Evolutionary conservation across 2,888 invertebrate species (phyloP), one percentile per base, ranked within the genome.

Genomic region (Noctua pronuba): DNA sequence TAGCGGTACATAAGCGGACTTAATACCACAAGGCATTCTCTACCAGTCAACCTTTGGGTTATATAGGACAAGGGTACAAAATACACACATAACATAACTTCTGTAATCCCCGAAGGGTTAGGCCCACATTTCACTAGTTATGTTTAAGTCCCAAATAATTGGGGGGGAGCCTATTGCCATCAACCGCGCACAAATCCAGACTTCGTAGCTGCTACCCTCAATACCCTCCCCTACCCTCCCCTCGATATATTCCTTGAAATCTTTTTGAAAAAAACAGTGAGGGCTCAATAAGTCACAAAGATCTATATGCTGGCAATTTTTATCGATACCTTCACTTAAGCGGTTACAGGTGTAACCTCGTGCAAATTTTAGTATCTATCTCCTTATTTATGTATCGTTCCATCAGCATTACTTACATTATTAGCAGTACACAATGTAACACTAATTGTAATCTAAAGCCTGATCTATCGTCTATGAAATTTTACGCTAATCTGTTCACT

Each of bases 391-490:
- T 79, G 71, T 83, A 79, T 74, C 84, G 24, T 76, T 79, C 68
- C 69, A 84, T 86, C 84, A 74, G 79, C 69, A 83, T 86, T 77
- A 72, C 75, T 65, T 78, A 75, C 70, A 65, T 78, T 76, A 84
- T 79, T 77, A 86, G 74, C 65, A 38, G 64, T 73, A 52, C 76
- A 84, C 84, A 79, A 86, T 85, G 74, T 86, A 79, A 66, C 65
- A 52, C 84, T 85, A 85, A 86, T 85, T 86, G 84, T 72, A 83
- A 85, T 85, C 84, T 86, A 74, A 73, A 77, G 76, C 69, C 58
- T 77, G 84, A 85, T 85, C 84, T 86, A 86, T 79, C 79, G 84
- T 79, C 86, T 73, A 85, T 86, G 83, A 86, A 83, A 86, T 85
- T 83, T 85, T 86, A 85, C 84, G 84, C 82, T 87, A 87, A 85